These are phyloP conservation scores for human (Homo sapiens) DNA, from an alignment of 2,113 vertebrate genomes.

Conservation along the genomic window GRCh38 chr12:39889001-39889500, in stretches of 20 bases:
- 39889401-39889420: neutral
- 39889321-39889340: neutral
- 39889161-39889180: neutral
- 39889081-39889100: neutral
- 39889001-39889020: neutral
- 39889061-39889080: neutral
- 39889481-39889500: neutral
- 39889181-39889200: neutral
- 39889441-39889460: neutral
- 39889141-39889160: neutral
- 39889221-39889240: neutral
- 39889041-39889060: neutral
- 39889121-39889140: neutral
- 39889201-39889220: neutral
- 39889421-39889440: neutral
- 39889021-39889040: neutral
- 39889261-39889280: neutral
- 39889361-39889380: neutral
- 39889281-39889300: conserved; percentile 26
- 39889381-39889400: neutral
- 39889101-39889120: neutral
- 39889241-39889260: neutral
- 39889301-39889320: neutral
- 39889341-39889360: neutral
- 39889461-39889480: neutral